phyloP scores from a whole-genome alignment of 2,797 vertebrate species.

The Eleutherodactylus coqui region DNA sequence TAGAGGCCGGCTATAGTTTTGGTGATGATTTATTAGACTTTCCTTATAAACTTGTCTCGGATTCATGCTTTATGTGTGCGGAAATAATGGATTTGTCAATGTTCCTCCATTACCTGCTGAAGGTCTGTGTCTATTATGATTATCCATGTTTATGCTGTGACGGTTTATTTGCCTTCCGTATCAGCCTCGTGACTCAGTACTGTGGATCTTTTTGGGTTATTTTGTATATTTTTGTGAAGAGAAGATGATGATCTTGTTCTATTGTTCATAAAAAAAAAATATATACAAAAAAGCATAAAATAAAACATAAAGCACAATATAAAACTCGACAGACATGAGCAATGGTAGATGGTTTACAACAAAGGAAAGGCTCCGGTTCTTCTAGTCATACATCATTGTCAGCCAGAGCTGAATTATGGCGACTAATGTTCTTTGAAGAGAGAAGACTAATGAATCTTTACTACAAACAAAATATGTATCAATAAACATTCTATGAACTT shows the following conservation, averaged over 20 bases:
- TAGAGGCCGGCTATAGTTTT: slow-evolving; percentile 22
- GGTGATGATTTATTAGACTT: slow-evolving; percentile 38
- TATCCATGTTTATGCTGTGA: slow-evolving; percentile 25
- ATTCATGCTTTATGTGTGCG: neutral
- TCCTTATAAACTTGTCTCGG: neutral
- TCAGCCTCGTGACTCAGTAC: neutral
- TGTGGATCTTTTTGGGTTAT: neutral
- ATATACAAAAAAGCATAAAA: neutral
- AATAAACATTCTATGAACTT: slow-evolving; percentile 56
- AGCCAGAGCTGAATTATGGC: slow-evolving; percentile 51
- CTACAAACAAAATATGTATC: slow-evolving; percentile 61
- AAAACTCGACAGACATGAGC: slow-evolving; percentile 22
- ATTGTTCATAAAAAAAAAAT: neutral
- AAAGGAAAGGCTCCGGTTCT: slow-evolving; percentile 49
- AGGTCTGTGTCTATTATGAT: neutral
- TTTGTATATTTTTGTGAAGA: neutral
- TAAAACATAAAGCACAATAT: neutral
- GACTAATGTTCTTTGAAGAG: slow-evolving; percentile 57
- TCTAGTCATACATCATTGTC: slow-evolving; percentile 55
- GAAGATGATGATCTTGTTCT: neutral
- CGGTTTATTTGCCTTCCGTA: neutral
- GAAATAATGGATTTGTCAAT: slow-evolving; percentile 51
- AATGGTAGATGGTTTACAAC: slow-evolving; percentile 47
- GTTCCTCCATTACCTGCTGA: slow-evolving; percentile 43
- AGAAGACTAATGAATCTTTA: slow-evolving; percentile 59